phyloP scores from a whole-genome alignment of 2,113 vertebrate genomes.

The Zosterops pallidus region DNA sequence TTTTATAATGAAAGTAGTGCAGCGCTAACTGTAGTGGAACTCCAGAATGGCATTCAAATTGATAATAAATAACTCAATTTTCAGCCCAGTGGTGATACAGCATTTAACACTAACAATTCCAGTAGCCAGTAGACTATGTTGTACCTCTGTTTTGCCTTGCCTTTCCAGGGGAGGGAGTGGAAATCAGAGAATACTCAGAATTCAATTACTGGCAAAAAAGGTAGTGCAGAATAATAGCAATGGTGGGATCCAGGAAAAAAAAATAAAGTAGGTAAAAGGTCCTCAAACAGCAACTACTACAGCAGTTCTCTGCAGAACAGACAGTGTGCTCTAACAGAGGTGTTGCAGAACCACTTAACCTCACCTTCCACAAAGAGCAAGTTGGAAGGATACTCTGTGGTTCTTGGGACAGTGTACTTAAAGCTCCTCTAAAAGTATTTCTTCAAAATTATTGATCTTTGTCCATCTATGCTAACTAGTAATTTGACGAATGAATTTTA shows the following conservation, averaged over 20 bases:
- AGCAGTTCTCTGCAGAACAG: background rate
- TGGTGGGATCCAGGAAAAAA: background rate
- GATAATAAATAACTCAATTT: slow-evolving; percentile 47
- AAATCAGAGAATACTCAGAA: background rate
- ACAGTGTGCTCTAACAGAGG: background rate
- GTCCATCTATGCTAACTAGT: background rate
- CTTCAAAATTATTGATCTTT: background rate
- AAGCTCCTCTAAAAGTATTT: background rate
- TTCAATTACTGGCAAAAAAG: background rate
- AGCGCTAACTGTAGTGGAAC: background rate
- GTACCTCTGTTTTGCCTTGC: background rate
- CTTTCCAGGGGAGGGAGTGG: background rate
- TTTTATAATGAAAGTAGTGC: slow-evolving; percentile 42
- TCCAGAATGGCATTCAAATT: slow-evolving; percentile 6
- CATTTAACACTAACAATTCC: slow-evolving; percentile 2
- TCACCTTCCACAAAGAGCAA: background rate
- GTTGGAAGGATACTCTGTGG: background rate
- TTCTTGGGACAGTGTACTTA: background rate
- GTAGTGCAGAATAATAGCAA: background rate
- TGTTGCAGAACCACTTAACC: background rate
- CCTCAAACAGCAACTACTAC: background rate
- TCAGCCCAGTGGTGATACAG: background rate
- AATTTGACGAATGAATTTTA: background rate
- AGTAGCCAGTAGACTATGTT: background rate
- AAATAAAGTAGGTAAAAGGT: background rate